Evolutionary conservation across 1,140 invertebrate species (phyloP).

Genomic region (Ladona fulva): DNA sequence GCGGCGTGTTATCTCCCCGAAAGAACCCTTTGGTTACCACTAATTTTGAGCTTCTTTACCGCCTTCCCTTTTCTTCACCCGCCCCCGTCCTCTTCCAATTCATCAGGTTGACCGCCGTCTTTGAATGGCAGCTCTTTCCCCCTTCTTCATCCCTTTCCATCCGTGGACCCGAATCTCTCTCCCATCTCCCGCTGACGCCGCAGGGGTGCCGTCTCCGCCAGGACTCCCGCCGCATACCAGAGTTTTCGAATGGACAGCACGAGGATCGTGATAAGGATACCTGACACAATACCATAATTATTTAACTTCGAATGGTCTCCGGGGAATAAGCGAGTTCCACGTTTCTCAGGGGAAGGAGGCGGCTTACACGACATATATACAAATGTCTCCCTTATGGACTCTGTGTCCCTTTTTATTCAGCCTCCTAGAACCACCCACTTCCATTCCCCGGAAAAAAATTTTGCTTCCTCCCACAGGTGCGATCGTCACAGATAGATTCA

Average conservation of each 20-base stretch:
- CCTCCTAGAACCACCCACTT: no score
- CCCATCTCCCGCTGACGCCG: background rate
- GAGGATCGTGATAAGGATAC: background rate
- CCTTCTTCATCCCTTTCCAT: background rate
- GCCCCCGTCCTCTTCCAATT: background rate
- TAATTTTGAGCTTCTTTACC: background rate
- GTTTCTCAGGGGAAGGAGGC: background rate
- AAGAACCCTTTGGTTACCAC: background rate
- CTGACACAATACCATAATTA: conserved; percentile 6
- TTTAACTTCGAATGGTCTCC: conserved; percentile 2
- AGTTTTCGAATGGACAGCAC: background rate
- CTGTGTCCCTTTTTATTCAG: background rate
- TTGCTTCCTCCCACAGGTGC: no score
- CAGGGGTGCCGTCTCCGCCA: background rate
- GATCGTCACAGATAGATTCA: no score
- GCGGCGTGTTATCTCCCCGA: background rate
- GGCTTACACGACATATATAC: background rate
- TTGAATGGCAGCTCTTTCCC: background rate
- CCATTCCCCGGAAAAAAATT: no score
- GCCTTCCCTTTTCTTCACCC: background rate
- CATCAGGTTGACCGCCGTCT: background rate
- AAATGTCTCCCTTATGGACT: background rate
- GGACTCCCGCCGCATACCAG: background rate
- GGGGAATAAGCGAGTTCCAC: background rate
- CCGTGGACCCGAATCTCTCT: background rate